Conservation (phyloP, 2,797 vertebrate genomes). For the Coreius guichenoti region DNA sequence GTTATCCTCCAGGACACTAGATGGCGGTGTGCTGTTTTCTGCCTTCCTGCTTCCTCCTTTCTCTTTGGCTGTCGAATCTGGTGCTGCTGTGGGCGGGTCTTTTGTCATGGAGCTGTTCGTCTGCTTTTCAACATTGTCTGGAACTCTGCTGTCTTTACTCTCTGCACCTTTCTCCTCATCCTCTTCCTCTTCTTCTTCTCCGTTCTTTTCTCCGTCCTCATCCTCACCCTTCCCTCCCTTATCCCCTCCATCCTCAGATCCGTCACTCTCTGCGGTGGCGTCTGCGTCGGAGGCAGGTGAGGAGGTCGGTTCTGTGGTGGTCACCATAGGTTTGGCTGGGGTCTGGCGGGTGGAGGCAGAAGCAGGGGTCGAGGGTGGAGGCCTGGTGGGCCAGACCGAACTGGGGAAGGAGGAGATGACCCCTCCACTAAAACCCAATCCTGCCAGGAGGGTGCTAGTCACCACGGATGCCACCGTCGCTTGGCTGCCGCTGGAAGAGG, state of each 20-base stretch:
- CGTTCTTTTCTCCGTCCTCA: constrained; percentile 78
- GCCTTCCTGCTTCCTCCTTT: constrained; percentile 64
- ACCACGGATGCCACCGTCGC: constrained; percentile 93
- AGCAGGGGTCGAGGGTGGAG: constrained; percentile 68
- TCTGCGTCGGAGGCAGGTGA: constrained; percentile 74
- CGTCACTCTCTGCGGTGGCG: constrained; percentile 63
- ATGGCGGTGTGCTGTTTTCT: constrained; percentile 29
- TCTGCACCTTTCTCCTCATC: constrained; percentile 70
- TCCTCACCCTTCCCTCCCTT: constrained; percentile 80
- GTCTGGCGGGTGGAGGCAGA: constrained; percentile 72
- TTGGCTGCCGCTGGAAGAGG: constrained; percentile 94
- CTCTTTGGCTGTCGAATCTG: constrained; percentile 75
- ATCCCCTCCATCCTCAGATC: constrained; percentile 77
- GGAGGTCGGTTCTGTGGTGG: constrained; percentile 69
- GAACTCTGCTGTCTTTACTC: constrained; percentile 74
- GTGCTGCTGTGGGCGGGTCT: constrained; percentile 58
- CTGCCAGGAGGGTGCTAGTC: constrained; percentile 93
- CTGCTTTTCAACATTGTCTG: constrained; percentile 41
- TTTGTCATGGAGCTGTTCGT: constrained; percentile 56
- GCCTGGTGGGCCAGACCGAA: constrained; percentile 89
- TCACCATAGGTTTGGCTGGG: constrained; percentile 64
- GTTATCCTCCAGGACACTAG: constrained; percentile 52
- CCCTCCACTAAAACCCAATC: constrained; percentile 90
- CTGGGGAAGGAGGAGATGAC: constrained; percentile 95
- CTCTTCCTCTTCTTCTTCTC: constrained; percentile 80